These are phyloP conservation scores for Paragorgia papillata DNA, from an alignment of 92 coral and sea anemone genomes.

Conservation along the genomic window DNA sequence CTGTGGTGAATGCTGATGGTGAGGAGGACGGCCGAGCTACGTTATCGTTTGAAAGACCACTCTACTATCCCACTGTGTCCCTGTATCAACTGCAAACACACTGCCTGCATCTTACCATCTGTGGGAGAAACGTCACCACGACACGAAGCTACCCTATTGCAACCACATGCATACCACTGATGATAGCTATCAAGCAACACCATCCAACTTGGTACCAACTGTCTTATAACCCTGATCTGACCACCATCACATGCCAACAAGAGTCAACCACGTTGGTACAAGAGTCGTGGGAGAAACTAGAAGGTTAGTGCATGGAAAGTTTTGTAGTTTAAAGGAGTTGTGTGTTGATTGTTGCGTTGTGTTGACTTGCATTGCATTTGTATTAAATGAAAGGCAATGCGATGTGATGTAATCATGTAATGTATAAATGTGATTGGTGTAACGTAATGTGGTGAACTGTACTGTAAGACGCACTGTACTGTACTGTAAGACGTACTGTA, in stretches of 20 bases:
- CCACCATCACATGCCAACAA: slow-evolving; percentile 5
- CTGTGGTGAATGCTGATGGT: slow-evolving; percentile 50
- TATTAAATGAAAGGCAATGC: no score
- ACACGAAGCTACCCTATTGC: slow-evolving; percentile 69
- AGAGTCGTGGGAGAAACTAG: slow-evolving; percentile 47
- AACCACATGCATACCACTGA: slow-evolving; percentile 65
- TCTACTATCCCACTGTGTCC: slow-evolving; percentile 60
- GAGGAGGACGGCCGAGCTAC: slow-evolving; percentile 69
- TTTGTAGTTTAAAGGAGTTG: no score
- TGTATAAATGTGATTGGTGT: no score
- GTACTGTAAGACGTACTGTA: no score
- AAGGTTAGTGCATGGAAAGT: slow-evolving; percentile 53
- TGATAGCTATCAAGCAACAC: slow-evolving; percentile 57
- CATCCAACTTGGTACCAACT: slow-evolving; percentile 64
- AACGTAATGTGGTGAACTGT: no score
- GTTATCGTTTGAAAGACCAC: slow-evolving; percentile 59
- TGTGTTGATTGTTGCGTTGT: background rate
- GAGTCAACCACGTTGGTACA: slow-evolving; percentile 26
- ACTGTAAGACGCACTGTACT: no score
- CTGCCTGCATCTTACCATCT: slow-evolving; percentile 61
- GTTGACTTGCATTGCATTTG: no score
- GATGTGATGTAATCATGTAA: no score
- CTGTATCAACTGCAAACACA: slow-evolving; percentile 65
- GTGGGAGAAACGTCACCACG: slow-evolving; percentile 82
- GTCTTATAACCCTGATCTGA: slow-evolving; percentile 67